Conservation (phyloP, 2,888 invertebrate species). For the Parnassius orleans region DNA sequence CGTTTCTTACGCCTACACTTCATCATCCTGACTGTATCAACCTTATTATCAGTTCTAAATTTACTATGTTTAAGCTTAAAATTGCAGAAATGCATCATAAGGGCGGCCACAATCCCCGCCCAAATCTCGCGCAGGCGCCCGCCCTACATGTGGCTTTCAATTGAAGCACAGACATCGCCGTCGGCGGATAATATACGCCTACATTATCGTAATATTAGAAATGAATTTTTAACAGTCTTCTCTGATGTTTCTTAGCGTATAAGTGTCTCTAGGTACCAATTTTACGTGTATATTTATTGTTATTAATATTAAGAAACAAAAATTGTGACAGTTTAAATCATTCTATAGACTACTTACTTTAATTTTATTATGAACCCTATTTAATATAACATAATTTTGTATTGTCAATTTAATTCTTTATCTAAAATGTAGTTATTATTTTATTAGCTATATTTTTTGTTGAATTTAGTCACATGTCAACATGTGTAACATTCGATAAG, state of each 20-base stretch:
- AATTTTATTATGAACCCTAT: too few relatives aligned
- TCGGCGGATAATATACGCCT: conserved; percentile 71
- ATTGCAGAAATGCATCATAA: conserved; percentile 22
- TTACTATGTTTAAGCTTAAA: conserved; percentile 17
- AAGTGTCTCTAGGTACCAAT: conserved; percentile 26
- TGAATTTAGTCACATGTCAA: too few relatives aligned
- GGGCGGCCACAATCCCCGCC: conserved; percentile 66
- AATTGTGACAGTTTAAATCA: neutral
- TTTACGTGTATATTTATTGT: conserved; percentile 23
- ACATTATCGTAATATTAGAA: conserved; percentile 74
- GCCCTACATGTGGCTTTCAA: conserved; percentile 38
- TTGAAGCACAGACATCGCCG: conserved; percentile 43
- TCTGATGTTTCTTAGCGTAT: conserved; percentile 47
- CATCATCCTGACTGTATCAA: conserved; percentile 30
- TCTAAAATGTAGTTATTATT: too few relatives aligned
- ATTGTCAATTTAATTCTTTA: too few relatives aligned
- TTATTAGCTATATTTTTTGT: too few relatives aligned
- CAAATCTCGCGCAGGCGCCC: conserved; percentile 67
- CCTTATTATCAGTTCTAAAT: conserved; percentile 30
- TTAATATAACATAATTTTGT: too few relatives aligned
- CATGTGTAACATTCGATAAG: too few relatives aligned
- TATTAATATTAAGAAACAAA: neutral
- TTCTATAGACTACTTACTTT: too few relatives aligned
- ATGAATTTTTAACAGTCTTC: conserved; percentile 72
- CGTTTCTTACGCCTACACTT: conserved; percentile 60